Percentiles rank a stretch among this genome's conserved stretches.
Evolutionary conservation across 2,113 vertebrate species (phyloP).

Genomic region (Aptenodytes forsteri): DNA sequence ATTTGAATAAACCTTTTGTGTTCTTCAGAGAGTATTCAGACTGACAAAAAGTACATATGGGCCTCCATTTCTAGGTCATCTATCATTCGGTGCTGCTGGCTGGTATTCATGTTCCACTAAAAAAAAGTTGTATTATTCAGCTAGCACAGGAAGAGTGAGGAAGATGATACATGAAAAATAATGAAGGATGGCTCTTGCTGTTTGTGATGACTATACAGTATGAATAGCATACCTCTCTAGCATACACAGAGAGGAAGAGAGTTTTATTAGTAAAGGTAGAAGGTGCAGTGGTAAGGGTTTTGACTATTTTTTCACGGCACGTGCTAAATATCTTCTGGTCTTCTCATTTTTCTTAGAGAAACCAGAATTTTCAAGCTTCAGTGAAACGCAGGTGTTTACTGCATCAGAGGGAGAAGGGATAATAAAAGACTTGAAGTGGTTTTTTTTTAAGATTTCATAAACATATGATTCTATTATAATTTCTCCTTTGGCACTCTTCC

Average conservation of each 20-base stretch:
- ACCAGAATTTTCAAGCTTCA: not conserved
- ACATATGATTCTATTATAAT: rapidly evolving
- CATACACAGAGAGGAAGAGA: not conserved
- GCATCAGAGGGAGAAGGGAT: not conserved
- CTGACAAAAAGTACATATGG: not conserved
- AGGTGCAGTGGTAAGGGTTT: not conserved
- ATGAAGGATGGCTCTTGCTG: not conserved
- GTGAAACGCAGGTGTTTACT: not conserved
- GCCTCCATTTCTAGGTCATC: not conserved
- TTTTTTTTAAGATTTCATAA: not conserved
- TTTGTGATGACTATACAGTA: not conserved
- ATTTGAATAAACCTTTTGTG: not conserved
- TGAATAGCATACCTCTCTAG: not conserved
- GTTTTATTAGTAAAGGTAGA: not conserved
- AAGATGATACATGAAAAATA: not conserved
- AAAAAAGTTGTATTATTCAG: not conserved
- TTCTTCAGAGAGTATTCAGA: not conserved
- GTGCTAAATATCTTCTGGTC: not conserved
- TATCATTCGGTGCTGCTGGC: not conserved
- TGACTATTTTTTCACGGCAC: not conserved
- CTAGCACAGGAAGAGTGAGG: not conserved
- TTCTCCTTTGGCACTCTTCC: not conserved
- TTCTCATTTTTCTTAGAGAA: not conserved
- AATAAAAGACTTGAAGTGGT: not conserved
- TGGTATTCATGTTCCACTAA: not conserved